These are phyloP conservation scores for Drepana arcuata DNA, from an alignment of 1,140 invertebrate species.

Conservation along the genomic window DNA sequence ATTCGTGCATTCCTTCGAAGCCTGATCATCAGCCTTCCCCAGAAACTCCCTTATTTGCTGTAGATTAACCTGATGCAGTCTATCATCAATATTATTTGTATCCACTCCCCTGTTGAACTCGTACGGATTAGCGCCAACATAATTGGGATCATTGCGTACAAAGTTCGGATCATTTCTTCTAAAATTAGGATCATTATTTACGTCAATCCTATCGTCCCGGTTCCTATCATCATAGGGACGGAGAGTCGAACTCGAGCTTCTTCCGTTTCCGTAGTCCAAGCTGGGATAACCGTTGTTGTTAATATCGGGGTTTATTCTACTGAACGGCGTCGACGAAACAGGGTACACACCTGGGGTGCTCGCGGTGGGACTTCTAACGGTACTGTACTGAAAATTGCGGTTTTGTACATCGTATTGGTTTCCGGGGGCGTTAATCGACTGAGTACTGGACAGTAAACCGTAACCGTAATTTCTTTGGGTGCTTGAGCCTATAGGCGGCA, in stretches of 20 bases:
- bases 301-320: constrained; percentile 59
- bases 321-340: constrained; percentile 52
- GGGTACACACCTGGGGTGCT: constrained; percentile 41
- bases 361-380: constrained; percentile 35
- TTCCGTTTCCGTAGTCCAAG: constrained; percentile 37
- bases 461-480: constrained; percentile 51
- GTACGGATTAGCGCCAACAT: constrained; percentile 48
- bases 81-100: constrained; percentile 45
- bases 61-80: constrained; percentile 38
- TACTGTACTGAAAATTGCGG: constrained; percentile 48
- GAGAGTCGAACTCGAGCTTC: constrained; percentile 43
- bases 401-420: constrained; percentile 51
- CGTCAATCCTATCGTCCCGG: constrained; percentile 52
- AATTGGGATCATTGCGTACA: constrained; percentile 49
- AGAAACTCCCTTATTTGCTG: constrained; percentile 72
- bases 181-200: constrained; percentile 59
- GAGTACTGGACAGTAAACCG: constrained; percentile 46
- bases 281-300: constrained; percentile 62
- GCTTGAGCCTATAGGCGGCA: constrained; percentile 64
- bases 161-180: constrained; percentile 59
- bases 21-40: constrained; percentile 79
- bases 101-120: constrained; percentile 44
- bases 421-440: constrained; percentile 36
- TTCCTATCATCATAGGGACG: constrained; percentile 44
- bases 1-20: constrained; percentile 83